phyloP scores from a whole-genome alignment of 1,140 invertebrate species.

The Popillia japonica region DNA sequence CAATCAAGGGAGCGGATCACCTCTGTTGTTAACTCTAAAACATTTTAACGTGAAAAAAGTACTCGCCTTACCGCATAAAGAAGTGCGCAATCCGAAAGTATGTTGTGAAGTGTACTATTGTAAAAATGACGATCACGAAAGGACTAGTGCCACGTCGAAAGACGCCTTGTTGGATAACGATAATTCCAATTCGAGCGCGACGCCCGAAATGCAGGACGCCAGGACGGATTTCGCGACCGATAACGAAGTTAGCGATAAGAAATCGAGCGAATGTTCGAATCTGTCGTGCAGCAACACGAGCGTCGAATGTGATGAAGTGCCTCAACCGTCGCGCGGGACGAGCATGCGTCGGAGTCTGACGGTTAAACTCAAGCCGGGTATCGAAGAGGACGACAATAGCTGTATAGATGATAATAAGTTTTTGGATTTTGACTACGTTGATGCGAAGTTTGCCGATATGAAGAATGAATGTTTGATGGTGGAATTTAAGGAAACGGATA shows the following conservation, averaged over 20 bases:
- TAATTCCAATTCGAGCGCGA: conserved; percentile 68
- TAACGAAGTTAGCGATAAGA: conserved; percentile 56
- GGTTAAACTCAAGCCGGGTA: conserved; percentile 41
- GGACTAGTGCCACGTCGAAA: conserved; percentile 70
- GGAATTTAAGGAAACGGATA: conserved; percentile 7
- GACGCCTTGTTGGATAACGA: conserved; percentile 67
- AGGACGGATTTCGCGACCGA: conserved; percentile 52
- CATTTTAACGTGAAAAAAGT: conserved; percentile 48
- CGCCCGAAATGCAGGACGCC: conserved; percentile 63
- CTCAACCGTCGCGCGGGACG: not conserved
- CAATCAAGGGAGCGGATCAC: conserved; percentile 58
- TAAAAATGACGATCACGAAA: conserved; percentile 60
- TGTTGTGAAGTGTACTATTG: conserved; percentile 35
- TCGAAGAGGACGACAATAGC: conserved; percentile 36
- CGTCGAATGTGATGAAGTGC: conserved; percentile 50
- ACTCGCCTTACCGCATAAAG: conserved; percentile 43
- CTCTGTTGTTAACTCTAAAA: conserved; percentile 53
- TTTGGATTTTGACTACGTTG: conserved; percentile 36
- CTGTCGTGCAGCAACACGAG: conserved; percentile 55
- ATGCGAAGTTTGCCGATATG: conserved; percentile 25
- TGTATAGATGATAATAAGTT: conserved; percentile 42
- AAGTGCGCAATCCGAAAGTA: not conserved
- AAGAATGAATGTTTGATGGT: conserved; percentile 31
- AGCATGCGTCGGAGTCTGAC: conserved; percentile 39
- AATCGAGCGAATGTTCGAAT: conserved; percentile 55